Percentiles rank a stretch among this genome's conserved stretches.
phyloP scores from a whole-genome alignment of 1,140 invertebrate genomes.

The Ephestia elutella region DNA sequence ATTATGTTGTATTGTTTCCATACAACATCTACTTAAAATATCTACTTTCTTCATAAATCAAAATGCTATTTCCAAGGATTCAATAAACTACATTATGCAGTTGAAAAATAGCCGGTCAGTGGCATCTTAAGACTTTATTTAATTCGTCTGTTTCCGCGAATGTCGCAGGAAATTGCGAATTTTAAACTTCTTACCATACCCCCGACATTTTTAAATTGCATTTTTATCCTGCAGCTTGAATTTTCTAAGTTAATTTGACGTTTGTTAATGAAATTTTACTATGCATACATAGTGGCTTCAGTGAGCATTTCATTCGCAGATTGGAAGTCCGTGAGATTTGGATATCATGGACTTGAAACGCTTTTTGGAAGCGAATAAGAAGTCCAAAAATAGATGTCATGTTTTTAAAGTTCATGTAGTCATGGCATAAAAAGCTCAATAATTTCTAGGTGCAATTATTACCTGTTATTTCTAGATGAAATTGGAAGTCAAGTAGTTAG shows the following conservation, averaged over 20 bases:
- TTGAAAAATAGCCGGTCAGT: neutral
- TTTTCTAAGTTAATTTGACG: conserved; percentile 6
- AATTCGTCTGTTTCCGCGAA: conserved; percentile 9
- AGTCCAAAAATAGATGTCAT: no score
- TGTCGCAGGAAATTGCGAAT: conserved; percentile 8
- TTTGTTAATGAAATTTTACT: neutral
- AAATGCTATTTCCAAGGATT: neutral
- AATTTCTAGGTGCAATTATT: no score
- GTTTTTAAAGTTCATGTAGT: no score
- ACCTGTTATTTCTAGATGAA: neutral
- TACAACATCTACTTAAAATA: no score
- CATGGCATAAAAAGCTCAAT: no score
- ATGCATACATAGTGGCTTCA: conserved; percentile 4
- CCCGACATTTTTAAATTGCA: conserved; percentile 11
- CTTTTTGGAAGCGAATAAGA: no score
- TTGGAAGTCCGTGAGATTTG: no score
- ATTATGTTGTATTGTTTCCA: no score
- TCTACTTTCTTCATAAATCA: no score
- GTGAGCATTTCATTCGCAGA: neutral
- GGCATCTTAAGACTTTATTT: conserved; percentile 6
- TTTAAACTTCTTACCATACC: conserved; percentile 1
- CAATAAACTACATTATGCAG: neutral
- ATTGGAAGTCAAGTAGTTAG: neutral
- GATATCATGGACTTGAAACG: no score
- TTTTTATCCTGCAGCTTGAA: conserved; percentile 5